Evolutionary conservation across 2,888 invertebrate species (phyloP), one percentile per base, ranked within the genome.

Genomic region (Synergus umbraculus): DNA sequence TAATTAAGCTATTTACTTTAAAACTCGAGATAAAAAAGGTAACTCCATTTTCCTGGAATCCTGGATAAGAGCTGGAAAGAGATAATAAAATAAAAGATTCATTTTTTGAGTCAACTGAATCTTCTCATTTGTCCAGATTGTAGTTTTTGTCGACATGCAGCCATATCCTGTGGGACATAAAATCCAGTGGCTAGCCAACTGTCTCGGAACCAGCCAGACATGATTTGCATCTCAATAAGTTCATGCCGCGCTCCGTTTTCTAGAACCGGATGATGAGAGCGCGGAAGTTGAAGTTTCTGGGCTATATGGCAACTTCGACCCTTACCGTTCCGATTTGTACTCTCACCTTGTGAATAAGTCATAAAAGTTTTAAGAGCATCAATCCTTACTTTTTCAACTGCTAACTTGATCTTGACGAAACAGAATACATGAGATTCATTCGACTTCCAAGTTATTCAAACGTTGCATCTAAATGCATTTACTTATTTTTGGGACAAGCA

Each of bases 171-270:
- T 37, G 37, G 37, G 37, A 37, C 37, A 37, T 37, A 37, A 37
- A 37, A 37, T 37, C 37, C 37, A 37, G 37, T 37, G 63, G 64
- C 49, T 29, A 60, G 69, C 58, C 69, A 81, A 78, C 49, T 77
- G 76, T 79, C 76, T 49, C 76, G 77, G 44, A 69, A 46, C 60
- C 43, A 69, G 76, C 76, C 49, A 81, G 79, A 76, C 65, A 76
- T 76, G 82, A 87, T 88, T 87, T 88, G 87, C 86, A 87, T 88
- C 84, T 87, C 85, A 87, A 87, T 87, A 84, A 85, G 86, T 87
- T 87, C 86, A 85, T 86, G 43, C 69, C 0, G 18, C 49, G 46
- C 69, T 49, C 69, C 49, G 69, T 29, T 69, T 69, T 69, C 22
- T 49, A 37, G 29, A 69, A 49, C 29, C 8, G 15, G 15, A 18